Evolutionary conservation across 2,797 vertebrate genomes (phyloP).

Genomic region (Cossypha heuglini): DNA sequence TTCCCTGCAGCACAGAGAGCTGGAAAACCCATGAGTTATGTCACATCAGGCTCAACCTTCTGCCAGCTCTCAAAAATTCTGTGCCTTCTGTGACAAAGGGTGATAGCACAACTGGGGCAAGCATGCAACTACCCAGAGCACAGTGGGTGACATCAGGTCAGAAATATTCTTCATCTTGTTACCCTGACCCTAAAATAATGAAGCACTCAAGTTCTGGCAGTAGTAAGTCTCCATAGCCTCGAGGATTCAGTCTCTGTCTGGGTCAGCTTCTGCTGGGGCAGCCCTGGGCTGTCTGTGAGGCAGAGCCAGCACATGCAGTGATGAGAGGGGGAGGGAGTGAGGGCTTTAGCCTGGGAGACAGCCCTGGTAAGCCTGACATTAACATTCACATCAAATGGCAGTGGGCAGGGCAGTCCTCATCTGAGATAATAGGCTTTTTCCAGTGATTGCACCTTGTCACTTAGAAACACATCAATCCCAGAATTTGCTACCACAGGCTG

Average conservation of each 20-base stretch:
- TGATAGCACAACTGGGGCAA: background rate
- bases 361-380: background rate
- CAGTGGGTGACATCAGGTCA: background rate
- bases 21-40: background rate
- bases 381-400: background rate
- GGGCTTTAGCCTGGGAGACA: background rate
- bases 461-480: background rate
- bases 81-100: background rate
- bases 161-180: background rate
- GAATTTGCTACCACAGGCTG: background rate
- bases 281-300: background rate
- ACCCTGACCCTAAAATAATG: background rate
- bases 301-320: accelerated
- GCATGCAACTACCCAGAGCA: background rate
- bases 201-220: background rate
- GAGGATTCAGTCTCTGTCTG: background rate
- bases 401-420: background rate
- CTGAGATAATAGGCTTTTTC: background rate
- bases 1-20: background rate
- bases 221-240: background rate
- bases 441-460: background rate
- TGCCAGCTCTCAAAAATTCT: background rate
- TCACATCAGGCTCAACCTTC: background rate
- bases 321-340: background rate
- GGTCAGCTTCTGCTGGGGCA: background rate